A percentile compares a stretch with the other conserved stretches of the same genome.
These are phyloP conservation scores for Leptodactylus fuscus DNA, from an alignment of 2,113 vertebrate genomes.

Conservation along the genomic window DNA sequence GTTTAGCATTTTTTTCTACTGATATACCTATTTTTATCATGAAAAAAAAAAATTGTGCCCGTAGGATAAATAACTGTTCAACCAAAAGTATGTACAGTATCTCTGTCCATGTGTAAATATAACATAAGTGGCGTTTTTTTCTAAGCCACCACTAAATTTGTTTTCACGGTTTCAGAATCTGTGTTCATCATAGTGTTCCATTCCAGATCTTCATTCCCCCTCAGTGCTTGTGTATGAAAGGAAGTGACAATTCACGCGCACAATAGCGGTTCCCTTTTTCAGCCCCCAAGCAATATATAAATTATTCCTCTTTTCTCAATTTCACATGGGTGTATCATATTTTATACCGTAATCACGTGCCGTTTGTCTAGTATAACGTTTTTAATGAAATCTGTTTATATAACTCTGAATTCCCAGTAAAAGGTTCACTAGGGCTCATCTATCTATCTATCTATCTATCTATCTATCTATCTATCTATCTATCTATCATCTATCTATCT, in stretches of 20 bases:
- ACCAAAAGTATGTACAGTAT: neutral
- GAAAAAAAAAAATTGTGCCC: neutral
- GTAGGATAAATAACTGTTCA: neutral
- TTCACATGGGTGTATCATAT: neutral
- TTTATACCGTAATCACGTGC: neutral
- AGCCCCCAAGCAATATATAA: neutral
- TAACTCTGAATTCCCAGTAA: too few relatives aligned
- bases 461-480: neutral
- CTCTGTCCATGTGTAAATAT: slow-evolving; percentile 3
- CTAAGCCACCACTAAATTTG: slow-evolving; percentile 7
- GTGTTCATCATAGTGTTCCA: neutral
- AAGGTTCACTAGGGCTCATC: too few relatives aligned
- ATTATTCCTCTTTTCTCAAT: neutral
- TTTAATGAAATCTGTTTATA: too few relatives aligned
- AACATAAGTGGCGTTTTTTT: neutral
- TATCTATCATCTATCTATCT: too few relatives aligned
- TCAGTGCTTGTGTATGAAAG: slow-evolving; percentile 2
- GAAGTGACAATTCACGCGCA: neutral
- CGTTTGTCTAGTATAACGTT: neutral
- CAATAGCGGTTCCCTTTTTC: neutral
- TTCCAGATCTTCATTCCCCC: neutral
- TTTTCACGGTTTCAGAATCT: slow-evolving; percentile 15
- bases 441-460: neutral
- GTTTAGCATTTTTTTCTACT: neutral
- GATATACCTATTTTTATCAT: neutral